Evolutionary conservation across 2,113 vertebrate species (phyloP).

Genomic region (Pomatorhinus ruficollis): DNA sequence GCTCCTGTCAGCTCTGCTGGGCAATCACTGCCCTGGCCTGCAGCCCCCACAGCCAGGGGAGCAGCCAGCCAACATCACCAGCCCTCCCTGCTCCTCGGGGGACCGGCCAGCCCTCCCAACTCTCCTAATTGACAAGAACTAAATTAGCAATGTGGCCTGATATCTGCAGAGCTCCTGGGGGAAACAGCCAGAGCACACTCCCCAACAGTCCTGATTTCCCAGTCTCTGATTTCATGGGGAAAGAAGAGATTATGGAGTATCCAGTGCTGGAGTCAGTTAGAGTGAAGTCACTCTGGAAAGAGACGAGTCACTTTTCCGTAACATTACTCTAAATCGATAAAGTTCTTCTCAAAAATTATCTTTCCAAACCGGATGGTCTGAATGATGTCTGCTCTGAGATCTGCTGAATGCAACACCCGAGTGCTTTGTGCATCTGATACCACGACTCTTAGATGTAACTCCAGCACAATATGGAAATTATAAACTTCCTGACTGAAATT

Average conservation of each 20-base stretch:
- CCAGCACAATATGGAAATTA: background rate
- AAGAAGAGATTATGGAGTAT: background rate
- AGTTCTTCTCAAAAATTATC: background rate
- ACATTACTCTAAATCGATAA: background rate
- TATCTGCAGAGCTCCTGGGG: background rate
- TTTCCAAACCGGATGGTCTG: background rate
- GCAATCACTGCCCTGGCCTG: background rate
- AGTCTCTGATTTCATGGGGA: background rate
- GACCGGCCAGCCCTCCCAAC: background rate
- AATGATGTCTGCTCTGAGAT: background rate
- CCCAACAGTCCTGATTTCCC: accelerated
- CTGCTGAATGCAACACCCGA: accelerated
- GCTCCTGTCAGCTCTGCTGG: background rate
- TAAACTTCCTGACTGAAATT: background rate
- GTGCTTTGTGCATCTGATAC: background rate
- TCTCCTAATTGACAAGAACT: background rate
- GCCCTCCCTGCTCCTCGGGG: background rate
- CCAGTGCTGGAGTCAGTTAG: background rate
- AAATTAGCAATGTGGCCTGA: background rate
- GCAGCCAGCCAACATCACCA: background rate
- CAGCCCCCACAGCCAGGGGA: background rate
- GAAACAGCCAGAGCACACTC: background rate
- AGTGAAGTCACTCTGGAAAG: background rate
- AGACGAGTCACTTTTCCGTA: background rate
- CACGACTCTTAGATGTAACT: accelerated